Conservation (phyloP, 2,113 vertebrate species). For the Pseudorasbora parva region DNA sequence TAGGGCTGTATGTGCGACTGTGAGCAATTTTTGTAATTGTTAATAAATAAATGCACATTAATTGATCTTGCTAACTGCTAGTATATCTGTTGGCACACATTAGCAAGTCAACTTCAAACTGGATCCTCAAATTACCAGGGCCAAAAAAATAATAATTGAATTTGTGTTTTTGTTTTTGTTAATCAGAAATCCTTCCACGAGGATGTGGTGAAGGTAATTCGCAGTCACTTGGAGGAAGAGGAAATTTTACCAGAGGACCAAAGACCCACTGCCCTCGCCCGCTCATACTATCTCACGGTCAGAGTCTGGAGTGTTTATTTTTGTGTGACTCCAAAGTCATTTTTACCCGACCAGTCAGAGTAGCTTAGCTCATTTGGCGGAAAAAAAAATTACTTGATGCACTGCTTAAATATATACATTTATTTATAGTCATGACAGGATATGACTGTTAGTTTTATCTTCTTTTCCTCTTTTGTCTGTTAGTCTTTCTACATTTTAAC, state of each 20-base stretch:
- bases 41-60: not conserved
- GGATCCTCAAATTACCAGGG: not conserved
- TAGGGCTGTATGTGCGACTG: not conserved
- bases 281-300: constrained; percentile 81
- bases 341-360: too few relatives aligned
- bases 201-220: constrained; percentile 78
- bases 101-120: not conserved
- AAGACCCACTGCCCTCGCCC: constrained; percentile 76
- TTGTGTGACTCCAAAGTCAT: too few relatives aligned
- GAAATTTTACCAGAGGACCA: constrained; percentile 73
- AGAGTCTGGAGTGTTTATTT: not conserved
- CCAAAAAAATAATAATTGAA: not conserved
- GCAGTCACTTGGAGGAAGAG: constrained; percentile 74
- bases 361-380: too few relatives aligned
- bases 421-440: too few relatives aligned
- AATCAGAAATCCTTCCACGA: constrained; percentile 81
- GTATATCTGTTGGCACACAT: not conserved
- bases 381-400: too few relatives aligned
- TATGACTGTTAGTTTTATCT: too few relatives aligned
- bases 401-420: too few relatives aligned
- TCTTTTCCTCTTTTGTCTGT: too few relatives aligned
- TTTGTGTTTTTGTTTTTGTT: not conserved
- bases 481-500: too few relatives aligned
- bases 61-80: not conserved
- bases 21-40: not conserved